Evolutionary conservation across 2,888 invertebrate species (phyloP), one percentile per base, ranked within the genome.

Genomic region (Eilema caniola): DNA sequence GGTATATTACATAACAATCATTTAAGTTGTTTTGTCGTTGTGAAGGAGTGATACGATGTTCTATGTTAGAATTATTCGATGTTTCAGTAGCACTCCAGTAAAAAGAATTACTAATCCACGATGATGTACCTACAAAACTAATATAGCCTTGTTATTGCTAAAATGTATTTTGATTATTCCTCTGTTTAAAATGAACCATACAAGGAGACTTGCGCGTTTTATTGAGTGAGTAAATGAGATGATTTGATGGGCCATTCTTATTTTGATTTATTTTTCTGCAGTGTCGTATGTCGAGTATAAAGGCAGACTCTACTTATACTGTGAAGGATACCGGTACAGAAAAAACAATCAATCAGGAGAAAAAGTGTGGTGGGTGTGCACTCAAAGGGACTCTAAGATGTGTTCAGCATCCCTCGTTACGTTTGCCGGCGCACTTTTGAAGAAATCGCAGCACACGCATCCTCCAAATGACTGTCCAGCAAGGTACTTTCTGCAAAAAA

Each of bases 341-440:
- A 80, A 65, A 24, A 80, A 80, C n/a, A 72, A 62, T 28, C 47
- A 33, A 8, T 61, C 65, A 4, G 69, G 70, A 12, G 56, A 37
- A 7, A 82, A 79, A 73, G 62, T 70, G 0, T 83, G 82, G 80
- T 83, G 83, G 83, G 64, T 78, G 1, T 83, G 83, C 53, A 73
- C 66, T 11, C 70, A 72, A 7, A 73, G 80, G 61, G 24, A 63
- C 7, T 70, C 73, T 0, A 56, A 64, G 28, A 28, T 47, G 24
- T 80, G 79, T 25, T 69, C 75, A 4, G 75, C 73, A 11, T 80
- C 80, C 20, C 60, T 81, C 12, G 66, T 80, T 8, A 69, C 75
- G 3, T 23, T 62, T 0, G 70, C 31, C 2, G 63, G 63, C 4
- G 23, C 12, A n/a, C 66, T 80, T n/a, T 1, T 73, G 24, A 73